Conservation (phyloP, 2,888 invertebrate genomes). For the Plemyria rubiginata region DNA sequence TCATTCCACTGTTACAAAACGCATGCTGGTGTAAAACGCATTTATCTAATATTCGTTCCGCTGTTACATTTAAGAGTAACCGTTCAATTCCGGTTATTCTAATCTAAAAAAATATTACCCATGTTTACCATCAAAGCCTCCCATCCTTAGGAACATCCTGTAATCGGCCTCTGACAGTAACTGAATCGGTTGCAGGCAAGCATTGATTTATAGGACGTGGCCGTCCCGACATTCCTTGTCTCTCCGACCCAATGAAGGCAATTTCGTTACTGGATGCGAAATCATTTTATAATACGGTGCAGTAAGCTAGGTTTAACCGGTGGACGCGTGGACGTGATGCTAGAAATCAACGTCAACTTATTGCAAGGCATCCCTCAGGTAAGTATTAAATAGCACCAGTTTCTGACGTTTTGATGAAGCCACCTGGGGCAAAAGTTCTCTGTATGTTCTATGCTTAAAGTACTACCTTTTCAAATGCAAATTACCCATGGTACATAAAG, state of each 20-base stretch:
- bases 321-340: conserved; percentile 22
- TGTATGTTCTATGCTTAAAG: background rate
- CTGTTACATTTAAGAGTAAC: background rate
- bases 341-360: conserved; percentile 19
- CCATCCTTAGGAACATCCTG: conserved; percentile 41
- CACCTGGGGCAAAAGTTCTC: background rate
- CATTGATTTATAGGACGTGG: conserved; percentile 77
- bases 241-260: conserved; percentile 67
- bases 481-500: background rate
- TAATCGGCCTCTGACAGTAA: conserved; percentile 63
- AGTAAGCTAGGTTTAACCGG: conserved; percentile 26
- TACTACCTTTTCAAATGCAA: background rate
- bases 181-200: conserved; percentile 75
- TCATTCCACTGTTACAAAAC: too few relatives aligned
- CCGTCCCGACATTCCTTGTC: conserved; percentile 62
- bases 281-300: conserved; percentile 36
- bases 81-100: conserved; percentile 22
- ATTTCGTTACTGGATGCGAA: conserved; percentile 61
- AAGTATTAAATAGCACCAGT: conserved; percentile 1
- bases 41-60: background rate
- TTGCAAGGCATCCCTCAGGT: conserved; percentile 2
- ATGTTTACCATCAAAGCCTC: conserved; percentile 26
- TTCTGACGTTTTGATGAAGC: conserved; percentile 8
- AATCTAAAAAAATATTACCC: conserved; percentile 32
- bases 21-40: too few relatives aligned